phyloP scores from a whole-genome alignment of 1,140 invertebrate genomes.

The Hycleus phaleratus region DNA sequence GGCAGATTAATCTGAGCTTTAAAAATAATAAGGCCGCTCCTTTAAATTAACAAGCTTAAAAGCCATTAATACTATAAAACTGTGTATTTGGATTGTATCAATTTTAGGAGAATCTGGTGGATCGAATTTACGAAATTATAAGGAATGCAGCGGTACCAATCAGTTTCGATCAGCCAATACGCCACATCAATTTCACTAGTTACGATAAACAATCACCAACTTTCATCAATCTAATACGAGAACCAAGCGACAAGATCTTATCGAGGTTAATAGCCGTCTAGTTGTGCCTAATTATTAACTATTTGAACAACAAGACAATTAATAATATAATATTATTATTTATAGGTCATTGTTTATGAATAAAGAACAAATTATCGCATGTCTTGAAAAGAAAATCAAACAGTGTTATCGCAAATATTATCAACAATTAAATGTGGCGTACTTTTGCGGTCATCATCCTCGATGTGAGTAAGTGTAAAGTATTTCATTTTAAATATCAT shows the following conservation, averaged over 20 bases:
- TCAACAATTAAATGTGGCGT: constrained; percentile 50
- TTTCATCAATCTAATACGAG: constrained; percentile 58
- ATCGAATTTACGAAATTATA: constrained; percentile 48
- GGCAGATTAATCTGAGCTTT: too few relatives aligned
- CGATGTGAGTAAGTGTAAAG: constrained; percentile 49
- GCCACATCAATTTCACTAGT: constrained; percentile 58
- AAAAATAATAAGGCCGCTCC: too few relatives aligned
- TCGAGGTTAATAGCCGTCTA: constrained; percentile 29
- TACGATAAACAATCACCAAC: constrained; percentile 52
- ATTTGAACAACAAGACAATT: background rate
- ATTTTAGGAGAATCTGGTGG: constrained; percentile 47
- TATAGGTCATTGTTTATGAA: constrained; percentile 4
- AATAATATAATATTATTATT: constrained; percentile 5
- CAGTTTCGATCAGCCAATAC: constrained; percentile 55
- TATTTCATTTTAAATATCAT: too few relatives aligned
- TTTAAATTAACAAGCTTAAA: too few relatives aligned
- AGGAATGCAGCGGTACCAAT: constrained; percentile 49
- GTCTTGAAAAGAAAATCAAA: background rate
- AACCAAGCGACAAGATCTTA: constrained; percentile 48
- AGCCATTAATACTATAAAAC: too few relatives aligned
- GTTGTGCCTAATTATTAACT: background rate
- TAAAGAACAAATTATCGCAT: constrained; percentile 3
- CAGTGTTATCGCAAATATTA: too few relatives aligned
- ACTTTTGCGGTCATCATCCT: constrained; percentile 59
- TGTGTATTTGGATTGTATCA: too few relatives aligned